Conservation (phyloP, 2,888 invertebrate genomes). For the Tiliacea aurago region DNA sequence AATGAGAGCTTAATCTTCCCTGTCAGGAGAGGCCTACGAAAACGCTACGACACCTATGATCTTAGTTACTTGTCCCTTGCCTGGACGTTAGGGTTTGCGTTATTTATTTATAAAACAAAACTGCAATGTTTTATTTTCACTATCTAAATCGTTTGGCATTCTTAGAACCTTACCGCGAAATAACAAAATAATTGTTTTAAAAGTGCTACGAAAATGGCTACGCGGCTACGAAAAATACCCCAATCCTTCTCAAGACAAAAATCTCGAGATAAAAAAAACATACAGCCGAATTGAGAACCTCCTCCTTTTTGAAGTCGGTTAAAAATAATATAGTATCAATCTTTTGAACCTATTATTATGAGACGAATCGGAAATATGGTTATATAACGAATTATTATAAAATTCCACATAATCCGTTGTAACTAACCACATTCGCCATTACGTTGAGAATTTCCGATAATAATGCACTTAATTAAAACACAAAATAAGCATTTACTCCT, state of each 20-base stretch:
- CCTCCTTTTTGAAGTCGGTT: too few relatives aligned
- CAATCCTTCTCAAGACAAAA: not conserved
- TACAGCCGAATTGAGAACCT: too few relatives aligned
- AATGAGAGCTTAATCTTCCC: not conserved
- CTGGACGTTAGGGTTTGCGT: not conserved
- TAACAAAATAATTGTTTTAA: not conserved
- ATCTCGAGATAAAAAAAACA: not conserved
- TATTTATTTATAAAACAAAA: not conserved
- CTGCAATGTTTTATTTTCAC: not conserved
- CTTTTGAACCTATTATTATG: not conserved
- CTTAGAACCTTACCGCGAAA: not conserved
- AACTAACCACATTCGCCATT: conserved; percentile 1
- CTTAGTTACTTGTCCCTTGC: not conserved
- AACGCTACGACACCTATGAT: not conserved
- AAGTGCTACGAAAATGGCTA: conserved; percentile 38
- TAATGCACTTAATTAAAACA: conserved; percentile 4
- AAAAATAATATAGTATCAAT: too few relatives aligned
- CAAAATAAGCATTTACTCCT: conserved; percentile 19
- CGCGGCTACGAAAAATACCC: conserved; percentile 13
- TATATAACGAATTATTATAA: conserved; percentile 4
- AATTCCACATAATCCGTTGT: conserved; percentile 7
- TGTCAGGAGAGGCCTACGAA: not conserved
- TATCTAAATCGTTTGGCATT: not conserved
- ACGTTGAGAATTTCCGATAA: conserved; percentile 19
- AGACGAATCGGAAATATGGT: conserved; percentile 15